Base-by-base conservation (phyloP, 1,140 invertebrate genomes). In the Listronotus bonariensis region DNA sequence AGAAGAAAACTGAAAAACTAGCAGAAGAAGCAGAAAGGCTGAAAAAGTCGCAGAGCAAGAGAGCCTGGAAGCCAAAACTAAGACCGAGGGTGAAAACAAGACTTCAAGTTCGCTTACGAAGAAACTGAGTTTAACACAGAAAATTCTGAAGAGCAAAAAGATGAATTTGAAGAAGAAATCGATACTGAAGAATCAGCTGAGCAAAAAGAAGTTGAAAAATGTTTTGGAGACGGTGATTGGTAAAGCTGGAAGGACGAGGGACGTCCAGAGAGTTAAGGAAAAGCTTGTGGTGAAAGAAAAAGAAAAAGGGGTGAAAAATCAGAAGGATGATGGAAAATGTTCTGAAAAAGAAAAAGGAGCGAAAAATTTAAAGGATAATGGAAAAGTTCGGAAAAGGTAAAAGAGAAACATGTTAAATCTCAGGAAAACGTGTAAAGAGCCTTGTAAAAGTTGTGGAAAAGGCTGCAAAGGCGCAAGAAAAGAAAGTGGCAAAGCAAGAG, bases 1-100 rank as follows among this genome's bases (percentile, higher is more conserved):
- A 10, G 69, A 70, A 34, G 68, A 68, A 59, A 71, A 68, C 46
- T 32, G 66, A 26, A 68, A 62, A 61, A 43, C 18, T 72, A 20
- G 65, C 56, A 3, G 68, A 70, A 57, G 61, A 52, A n/a, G 68
- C 56, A 6, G 68, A 70, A 57, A 67, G 60, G 26, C 32, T 43
- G 15, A 65, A 65, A 66, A 42, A 17, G 53, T 49, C 32, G 12
- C 42, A 51, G 26, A 59, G 63, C 14, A 11, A 45, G 6, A 64
- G 52, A 12, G 8, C 11, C 11, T 7, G 7, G 20, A 53, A 6
- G 55, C 31, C 11, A 12, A 54, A n/a, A 46, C 14, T 10, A 34
- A 54, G 31, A 6, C 11, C 10, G 38, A 45, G 31, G 18, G 52
- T 26, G 58, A 64, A 10, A 55, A 60, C 40, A 68, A 65, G 15